Evolutionary conservation across 2,888 invertebrate genomes (phyloP), one percentile per base, ranked within the genome.

Genomic region (Drosophila helvetica): DNA sequence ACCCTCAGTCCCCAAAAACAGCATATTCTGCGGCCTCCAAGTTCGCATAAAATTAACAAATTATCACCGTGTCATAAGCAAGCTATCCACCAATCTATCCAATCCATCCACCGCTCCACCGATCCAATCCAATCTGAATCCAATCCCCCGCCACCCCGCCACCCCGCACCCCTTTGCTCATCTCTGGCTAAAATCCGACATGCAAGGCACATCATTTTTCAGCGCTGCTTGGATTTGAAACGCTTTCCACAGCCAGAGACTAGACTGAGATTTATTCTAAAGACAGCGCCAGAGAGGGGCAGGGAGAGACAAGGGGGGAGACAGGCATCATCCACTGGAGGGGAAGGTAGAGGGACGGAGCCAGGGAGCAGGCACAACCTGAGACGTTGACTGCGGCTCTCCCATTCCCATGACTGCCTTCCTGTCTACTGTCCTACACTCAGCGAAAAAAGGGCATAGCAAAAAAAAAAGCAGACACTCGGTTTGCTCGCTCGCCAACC

Each of bases 41-140:
- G 46, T 75, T 75, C 58, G 76, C 74, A 76, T 65, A 65, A 65
- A 74, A 74, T 72, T 66, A 79, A 56, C 67, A 77, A 73, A 74
- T 78, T 78, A 75, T 54, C 45, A 7, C 45, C 58, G 50, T 43
- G 45, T 65, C 52, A 43, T 53, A 77, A 63, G 74, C 74, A 42
- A 30, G 0, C 38, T 7, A 38, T 38, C 38, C 38, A n/a, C 0
- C 38, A 38, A 38, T 38, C 38, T 15, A 17, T 19, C 46, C 18
- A 15, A 38, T 22, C 38, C 6, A 15, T 5, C 30, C 8, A 10
- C 30, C 33, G 33, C 12, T 19, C 33, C 18, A 17, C 50, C 42
- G 7, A n/a, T 8, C 30, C 9, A 12, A n/a, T 27, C 43, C 9
- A 3, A 54, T 47, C 25, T 8, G 25, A 6, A 25, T 7, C 19